Evolutionary conservation across 2,888 invertebrate genomes (phyloP).

Genomic region (Oxycera nigricornis): DNA sequence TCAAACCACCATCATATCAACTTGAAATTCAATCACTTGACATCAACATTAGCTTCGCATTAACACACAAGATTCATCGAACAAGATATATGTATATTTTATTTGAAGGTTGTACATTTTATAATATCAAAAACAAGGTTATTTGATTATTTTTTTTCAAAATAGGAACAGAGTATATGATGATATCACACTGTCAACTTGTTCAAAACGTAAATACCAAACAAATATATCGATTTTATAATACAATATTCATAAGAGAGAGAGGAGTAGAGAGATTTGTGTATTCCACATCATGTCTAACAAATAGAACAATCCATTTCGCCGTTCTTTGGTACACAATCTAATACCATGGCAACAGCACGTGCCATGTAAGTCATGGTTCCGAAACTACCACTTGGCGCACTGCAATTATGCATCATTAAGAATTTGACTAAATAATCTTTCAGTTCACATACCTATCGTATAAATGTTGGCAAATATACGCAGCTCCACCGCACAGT

Average conservation of each 20-base stretch:
- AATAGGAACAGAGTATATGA: constrained; percentile 18
- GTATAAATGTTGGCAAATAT: constrained; percentile 96
- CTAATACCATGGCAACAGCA: constrained; percentile 77
- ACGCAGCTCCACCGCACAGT: constrained; percentile 91
- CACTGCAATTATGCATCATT: constrained; percentile 72
- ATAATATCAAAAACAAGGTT: too few relatives aligned
- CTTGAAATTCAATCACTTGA: too few relatives aligned
- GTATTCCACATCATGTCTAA: constrained; percentile 54
- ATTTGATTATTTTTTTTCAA: not conserved
- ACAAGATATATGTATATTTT: too few relatives aligned
- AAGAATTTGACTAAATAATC: too few relatives aligned
- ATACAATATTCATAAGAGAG: not conserved
- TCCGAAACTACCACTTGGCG: constrained; percentile 96
- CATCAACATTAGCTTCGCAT: too few relatives aligned
- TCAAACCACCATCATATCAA: too few relatives aligned
- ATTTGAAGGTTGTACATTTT: too few relatives aligned
- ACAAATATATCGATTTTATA: too few relatives aligned
- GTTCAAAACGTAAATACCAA: not conserved
- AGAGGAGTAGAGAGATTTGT: not conserved
- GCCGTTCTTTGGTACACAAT: constrained; percentile 77
- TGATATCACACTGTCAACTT: constrained; percentile 7
- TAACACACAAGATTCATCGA: too few relatives aligned
- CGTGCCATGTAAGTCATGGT: constrained; percentile 96
- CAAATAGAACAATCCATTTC: constrained; percentile 83
- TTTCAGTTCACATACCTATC: constrained; percentile 64